Conservation (phyloP, 2,888 invertebrate genomes). For the Eristalis intricaria region DNA sequence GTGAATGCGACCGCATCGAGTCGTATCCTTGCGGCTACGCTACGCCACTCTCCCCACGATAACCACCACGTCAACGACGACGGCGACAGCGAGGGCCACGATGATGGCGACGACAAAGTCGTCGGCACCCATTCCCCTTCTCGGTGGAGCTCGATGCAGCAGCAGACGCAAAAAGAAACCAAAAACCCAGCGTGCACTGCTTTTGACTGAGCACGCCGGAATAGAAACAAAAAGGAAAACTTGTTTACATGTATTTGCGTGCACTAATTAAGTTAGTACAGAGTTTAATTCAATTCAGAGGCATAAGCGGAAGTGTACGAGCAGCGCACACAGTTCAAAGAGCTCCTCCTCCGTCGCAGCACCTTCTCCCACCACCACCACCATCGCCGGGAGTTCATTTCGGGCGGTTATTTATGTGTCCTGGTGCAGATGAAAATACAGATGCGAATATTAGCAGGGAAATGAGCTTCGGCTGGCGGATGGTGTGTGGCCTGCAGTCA, state of each 20-base stretch:
- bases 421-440: slow-evolving; percentile 56
- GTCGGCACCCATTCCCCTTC: background rate
- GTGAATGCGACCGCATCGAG: slow-evolving; percentile 47
- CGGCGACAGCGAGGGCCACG: background rate
- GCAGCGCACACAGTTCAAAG: slow-evolving; percentile 12
- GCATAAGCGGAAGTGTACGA: slow-evolving; percentile 57
- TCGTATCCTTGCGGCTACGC: slow-evolving; percentile 39
- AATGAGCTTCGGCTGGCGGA: slow-evolving; percentile 15
- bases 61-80: background rate
- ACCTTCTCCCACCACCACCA: background rate
- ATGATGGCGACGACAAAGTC: background rate
- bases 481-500: background rate
- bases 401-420: slow-evolving; percentile 57
- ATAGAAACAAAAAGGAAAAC: slow-evolving; percentile 44
- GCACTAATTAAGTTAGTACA: slow-evolving; percentile 66
- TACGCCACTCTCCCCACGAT: background rate
- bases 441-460: slow-evolving; percentile 47
- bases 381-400: slow-evolving; percentile 26
- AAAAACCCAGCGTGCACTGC: background rate
- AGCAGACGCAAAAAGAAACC: background rate
- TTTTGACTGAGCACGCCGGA: slow-evolving; percentile 7
- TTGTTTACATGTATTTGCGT: slow-evolving; percentile 69
- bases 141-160: background rate
- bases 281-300: slow-evolving; percentile 69
- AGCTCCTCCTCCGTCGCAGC: background rate